Base-by-base conservation (phyloP, 1,140 invertebrate genomes). In the Ostrea edulis region DNA sequence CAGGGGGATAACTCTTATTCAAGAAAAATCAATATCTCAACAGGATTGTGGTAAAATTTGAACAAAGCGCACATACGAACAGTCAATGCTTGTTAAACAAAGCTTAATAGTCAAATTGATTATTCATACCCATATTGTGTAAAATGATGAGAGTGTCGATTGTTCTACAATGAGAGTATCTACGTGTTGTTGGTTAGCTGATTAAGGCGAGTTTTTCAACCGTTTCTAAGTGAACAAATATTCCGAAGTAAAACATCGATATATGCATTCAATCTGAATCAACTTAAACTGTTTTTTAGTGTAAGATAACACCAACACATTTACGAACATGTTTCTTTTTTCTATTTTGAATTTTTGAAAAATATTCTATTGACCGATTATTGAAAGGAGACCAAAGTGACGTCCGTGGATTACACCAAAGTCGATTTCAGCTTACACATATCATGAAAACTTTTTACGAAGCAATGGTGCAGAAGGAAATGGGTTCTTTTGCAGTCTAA, bases 81-180 rank as follows among this genome's bases (percentile, higher is more conserved):
- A 77, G 68, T 77, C 68, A 77, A 77, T 77, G 68, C 68, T 77
- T 77, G 22, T 29, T 77, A 77, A 77, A 77, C 68, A 77, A 77
- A 35, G 25, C 68, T 77, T 77, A 29, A 77, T 77, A 77, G 68
- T 77, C 9, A 35, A 29, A 77, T 77, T 77, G 68, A 77, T 77
- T 77, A 29, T 77, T 77, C 29, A 77, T 77, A 77, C 25, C 25
- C 9, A 35, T 77, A 77, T 77, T 8, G 22, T 14, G 17, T 9
- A 77, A 25, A 77, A 77, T 77, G 68, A 77, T 77, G 25, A 77
- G 25, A 77, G 14, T 35, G 14, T 77, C 29, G 68, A 29, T 77
- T 77, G 68, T 35, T 29, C 68, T 77, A 2, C 29, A 25, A 77
- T 77, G 68, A 77, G 35, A 77, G 68, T 77, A 77, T 77, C 68